phyloP scores from a whole-genome alignment of 1,140 invertebrate species.

The Epicauta chinensis region DNA sequence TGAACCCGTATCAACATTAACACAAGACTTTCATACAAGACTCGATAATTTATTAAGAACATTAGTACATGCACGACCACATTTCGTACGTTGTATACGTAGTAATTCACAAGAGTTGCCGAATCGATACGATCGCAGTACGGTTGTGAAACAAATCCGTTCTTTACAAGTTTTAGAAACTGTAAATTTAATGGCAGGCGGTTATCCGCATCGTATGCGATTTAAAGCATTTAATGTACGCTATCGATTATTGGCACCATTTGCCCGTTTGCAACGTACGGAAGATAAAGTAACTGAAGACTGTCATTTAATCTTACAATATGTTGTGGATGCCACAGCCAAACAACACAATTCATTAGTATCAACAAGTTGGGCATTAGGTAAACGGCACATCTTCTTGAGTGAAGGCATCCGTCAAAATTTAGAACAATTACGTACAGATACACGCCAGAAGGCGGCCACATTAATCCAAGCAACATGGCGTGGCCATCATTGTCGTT shows the following conservation, averaged over 20 bases:
- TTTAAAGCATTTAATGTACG: conserved; percentile 89
- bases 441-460: conserved; percentile 71
- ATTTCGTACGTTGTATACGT: conserved; percentile 88
- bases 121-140: conserved; percentile 70
- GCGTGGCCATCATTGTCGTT: conserved; percentile 70
- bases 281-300: conserved; percentile 78
- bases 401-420: conserved; percentile 90
- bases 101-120: conserved; percentile 74
- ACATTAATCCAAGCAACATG: conserved; percentile 72
- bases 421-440: conserved; percentile 71
- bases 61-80: conserved; percentile 85
- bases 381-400: conserved; percentile 87
- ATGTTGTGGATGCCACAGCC: conserved; percentile 43
- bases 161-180: conserved; percentile 92
- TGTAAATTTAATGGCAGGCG: conserved; percentile 88
- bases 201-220: conserved; percentile 89
- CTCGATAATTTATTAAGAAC: conserved; percentile 87
- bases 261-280: conserved; percentile 62
- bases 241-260: conserved; percentile 76
- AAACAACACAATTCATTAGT: conserved; percentile 51
- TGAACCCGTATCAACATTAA: conserved; percentile 83
- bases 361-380: conserved; percentile 80
- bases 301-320: conserved; percentile 69
- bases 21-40: conserved; percentile 91
- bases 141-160: conserved; percentile 78